Conservation (phyloP, 2,888 invertebrate species). For the Agelastica alni region DNA sequence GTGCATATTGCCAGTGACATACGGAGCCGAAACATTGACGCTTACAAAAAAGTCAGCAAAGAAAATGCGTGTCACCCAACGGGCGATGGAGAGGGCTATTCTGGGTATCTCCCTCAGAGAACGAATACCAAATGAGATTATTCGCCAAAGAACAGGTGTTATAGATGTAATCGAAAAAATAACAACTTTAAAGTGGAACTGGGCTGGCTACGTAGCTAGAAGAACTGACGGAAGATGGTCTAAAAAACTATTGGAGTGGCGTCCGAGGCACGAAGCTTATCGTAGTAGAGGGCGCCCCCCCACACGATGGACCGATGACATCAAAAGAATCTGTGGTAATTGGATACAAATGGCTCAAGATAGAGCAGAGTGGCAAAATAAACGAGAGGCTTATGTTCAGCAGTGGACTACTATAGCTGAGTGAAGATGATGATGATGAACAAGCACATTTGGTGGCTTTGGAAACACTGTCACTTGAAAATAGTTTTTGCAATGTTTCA, state of each 20-base stretch:
- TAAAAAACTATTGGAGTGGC: neutral
- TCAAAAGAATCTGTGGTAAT: neutral
- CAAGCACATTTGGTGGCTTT: too few species aligned
- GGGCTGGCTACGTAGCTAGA: neutral
- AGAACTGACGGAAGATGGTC: neutral
- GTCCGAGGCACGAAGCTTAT: neutral
- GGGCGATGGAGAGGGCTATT: neutral
- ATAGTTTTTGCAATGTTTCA: too few species aligned
- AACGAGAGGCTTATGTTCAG: neutral
- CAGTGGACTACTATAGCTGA: too few species aligned
- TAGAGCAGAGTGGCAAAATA: neutral
- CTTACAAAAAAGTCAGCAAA: neutral
- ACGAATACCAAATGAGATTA: neutral
- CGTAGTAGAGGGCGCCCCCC: neutral
- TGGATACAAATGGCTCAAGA: neutral
- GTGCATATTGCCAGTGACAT: neutral
- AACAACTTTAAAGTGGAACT: neutral
- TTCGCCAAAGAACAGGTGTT: neutral
- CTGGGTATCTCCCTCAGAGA: neutral
- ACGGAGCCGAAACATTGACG: neutral
- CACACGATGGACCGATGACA: neutral
- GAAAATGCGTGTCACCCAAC: neutral
- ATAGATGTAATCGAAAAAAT: neutral
- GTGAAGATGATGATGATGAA: too few species aligned
- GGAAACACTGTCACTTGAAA: too few species aligned